These are phyloP conservation scores for Chironomus striatipennis DNA, from an alignment of 1,140 invertebrate genomes.

Conservation along the genomic window DNA sequence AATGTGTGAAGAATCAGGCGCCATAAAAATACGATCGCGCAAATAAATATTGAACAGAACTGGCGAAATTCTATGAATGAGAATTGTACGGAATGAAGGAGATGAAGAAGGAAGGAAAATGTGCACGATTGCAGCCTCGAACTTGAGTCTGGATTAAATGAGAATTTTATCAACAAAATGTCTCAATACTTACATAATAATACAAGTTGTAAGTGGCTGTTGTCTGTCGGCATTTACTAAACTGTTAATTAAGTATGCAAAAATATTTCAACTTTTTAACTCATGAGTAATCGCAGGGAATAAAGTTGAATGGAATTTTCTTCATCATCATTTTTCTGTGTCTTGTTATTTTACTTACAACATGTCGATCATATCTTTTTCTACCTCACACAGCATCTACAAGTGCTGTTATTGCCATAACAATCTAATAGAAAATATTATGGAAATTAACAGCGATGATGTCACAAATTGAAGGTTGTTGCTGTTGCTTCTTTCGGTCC, in stretches of 20 bases:
- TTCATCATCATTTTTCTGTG: not conserved
- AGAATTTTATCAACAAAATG: not conserved
- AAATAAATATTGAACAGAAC: not conserved
- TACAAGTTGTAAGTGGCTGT: not conserved
- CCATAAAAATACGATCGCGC: slow-evolving; percentile 19
- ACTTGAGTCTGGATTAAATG: not conserved
- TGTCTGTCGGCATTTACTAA: not conserved
- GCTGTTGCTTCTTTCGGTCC: no score
- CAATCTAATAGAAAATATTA: no score
- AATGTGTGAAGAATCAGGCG: slow-evolving; percentile 23
- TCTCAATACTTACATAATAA: not conserved
- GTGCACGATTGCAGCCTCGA: not conserved
- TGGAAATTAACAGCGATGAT: not conserved
- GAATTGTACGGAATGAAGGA: not conserved
- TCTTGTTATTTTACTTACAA: slow-evolving; percentile 3
- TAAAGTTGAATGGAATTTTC: not conserved
- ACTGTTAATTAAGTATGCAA: not conserved
- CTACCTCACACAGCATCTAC: not conserved
- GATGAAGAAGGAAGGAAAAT: not conserved
- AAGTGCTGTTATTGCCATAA: no score
- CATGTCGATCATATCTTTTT: not conserved
- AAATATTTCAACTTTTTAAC: not conserved
- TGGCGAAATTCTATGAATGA: not conserved
- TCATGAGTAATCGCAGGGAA: not conserved
- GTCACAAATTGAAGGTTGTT: not conserved